Conservation (phyloP, 2,888 invertebrate species). For the Lymantria monacha region DNA sequence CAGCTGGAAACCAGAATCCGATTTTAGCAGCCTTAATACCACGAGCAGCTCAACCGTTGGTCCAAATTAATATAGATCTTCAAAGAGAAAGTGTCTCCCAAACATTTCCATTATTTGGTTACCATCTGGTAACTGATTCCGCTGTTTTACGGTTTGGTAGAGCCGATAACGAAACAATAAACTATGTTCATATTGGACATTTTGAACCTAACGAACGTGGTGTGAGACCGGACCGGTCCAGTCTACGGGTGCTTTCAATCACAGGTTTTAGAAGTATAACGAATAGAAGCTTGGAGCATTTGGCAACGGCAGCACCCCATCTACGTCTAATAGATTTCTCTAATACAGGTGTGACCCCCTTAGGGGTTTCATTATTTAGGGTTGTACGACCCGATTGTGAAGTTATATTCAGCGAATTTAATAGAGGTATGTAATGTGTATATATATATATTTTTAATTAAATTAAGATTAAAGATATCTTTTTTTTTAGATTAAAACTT, state of each 20-base stretch:
- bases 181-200: conserved; percentile 54
- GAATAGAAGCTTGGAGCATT: conserved; percentile 82
- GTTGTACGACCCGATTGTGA: conserved; percentile 80
- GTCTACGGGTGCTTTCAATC: conserved; percentile 72
- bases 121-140: conserved; percentile 54
- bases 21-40: not conserved
- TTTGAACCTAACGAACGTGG: conserved; percentile 22
- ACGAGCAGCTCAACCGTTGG: not conserved
- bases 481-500: no score
- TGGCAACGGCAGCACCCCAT: conserved; percentile 83
- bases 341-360: conserved; percentile 83
- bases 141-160: conserved; percentile 59
- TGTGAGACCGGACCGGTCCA: conserved; percentile 63
- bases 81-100: not conserved
- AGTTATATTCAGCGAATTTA: not conserved
- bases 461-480: no score
- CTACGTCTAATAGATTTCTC: conserved; percentile 85
- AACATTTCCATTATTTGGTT: conserved; percentile 5
- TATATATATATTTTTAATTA: no score
- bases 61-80: not conserved
- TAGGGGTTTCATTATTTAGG: conserved; percentile 84
- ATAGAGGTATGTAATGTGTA: not conserved
- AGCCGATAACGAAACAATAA: conserved; percentile 51
- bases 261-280: conserved; percentile 85
- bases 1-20: not conserved